A percentile compares a stretch with the other conserved stretches of the same genome.
Evolutionary conservation across 2,797 vertebrate species (phyloP).

Genomic region (Poeciliopsis infans): DNA sequence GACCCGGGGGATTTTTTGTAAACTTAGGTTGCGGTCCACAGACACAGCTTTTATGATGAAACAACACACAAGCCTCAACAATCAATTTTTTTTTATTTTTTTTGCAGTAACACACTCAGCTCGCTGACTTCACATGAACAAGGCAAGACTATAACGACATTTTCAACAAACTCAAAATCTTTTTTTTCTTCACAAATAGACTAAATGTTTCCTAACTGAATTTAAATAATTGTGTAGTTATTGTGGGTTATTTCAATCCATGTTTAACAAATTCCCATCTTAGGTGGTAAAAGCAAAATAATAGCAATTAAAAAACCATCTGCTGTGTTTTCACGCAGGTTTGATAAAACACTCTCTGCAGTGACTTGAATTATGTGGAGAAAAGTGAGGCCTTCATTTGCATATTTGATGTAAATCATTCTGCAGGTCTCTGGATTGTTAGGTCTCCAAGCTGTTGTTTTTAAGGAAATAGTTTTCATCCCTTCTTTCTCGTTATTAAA

Average conservation of each 20-base stretch:
- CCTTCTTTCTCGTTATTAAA: neutral
- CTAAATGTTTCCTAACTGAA: neutral
- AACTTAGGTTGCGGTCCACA: constrained; percentile 11
- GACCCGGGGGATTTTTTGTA: constrained; percentile 5
- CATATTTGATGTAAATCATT: neutral
- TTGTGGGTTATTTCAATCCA: neutral
- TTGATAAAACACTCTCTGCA: neutral
- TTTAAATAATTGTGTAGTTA: neutral
- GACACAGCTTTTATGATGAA: neutral
- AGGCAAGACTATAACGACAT: neutral
- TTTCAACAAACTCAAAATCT: neutral
- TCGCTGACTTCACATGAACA: neutral
- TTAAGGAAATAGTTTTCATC: neutral
- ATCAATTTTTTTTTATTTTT: neutral
- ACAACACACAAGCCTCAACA: neutral
- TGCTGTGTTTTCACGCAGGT: neutral
- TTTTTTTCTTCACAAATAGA: neutral
- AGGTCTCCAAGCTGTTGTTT: neutral
- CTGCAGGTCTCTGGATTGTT: neutral
- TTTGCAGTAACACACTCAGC: neutral
- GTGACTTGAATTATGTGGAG: neutral
- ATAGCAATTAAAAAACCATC: neutral
- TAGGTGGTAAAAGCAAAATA: neutral
- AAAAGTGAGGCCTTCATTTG: neutral
- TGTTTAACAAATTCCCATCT: neutral